A percentile compares a stretch with the other conserved stretches of the same genome.
Evolutionary conservation across 2,797 vertebrate genomes (phyloP).

Genomic region (Dicrostonyx torquatus): DNA sequence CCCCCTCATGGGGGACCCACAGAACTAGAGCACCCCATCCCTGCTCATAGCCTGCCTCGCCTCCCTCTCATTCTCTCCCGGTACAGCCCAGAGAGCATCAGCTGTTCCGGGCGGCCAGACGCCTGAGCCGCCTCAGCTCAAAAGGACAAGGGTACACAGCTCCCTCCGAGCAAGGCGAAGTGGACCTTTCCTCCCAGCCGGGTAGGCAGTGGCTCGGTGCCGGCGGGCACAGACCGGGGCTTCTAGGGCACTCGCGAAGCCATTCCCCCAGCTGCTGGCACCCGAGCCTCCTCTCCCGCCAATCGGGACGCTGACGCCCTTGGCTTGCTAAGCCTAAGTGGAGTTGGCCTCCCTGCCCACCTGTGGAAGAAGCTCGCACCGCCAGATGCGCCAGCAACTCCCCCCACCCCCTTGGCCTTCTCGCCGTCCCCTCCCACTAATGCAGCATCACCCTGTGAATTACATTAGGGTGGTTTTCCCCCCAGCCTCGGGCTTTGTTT

Average conservation of each 20-base stretch:
- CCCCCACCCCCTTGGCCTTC: constrained; percentile 20
- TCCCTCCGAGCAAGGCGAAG: constrained; percentile 47
- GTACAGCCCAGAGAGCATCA: constrained; percentile 26
- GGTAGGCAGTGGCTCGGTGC: neutral
- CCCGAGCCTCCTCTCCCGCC: constrained; percentile 23
- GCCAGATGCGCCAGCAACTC: constrained; percentile 62
- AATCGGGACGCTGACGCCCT: constrained; percentile 29
- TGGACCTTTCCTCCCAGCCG: neutral
- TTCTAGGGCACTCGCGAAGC: constrained; percentile 38
- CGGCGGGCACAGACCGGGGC: neutral
- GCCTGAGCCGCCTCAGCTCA: constrained; percentile 28
- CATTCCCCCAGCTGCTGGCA: constrained; percentile 46
- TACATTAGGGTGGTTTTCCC: constrained; percentile 74
- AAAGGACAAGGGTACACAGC: constrained; percentile 59
- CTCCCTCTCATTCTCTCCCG: neutral
- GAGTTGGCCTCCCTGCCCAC: constrained; percentile 70
- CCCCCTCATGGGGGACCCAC: neutral
- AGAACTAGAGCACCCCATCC: constrained; percentile 8
- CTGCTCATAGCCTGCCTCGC: neutral
- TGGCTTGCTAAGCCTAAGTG: constrained; percentile 4
- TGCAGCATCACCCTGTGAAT: constrained; percentile 76
- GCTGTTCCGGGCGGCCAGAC: constrained; percentile 56
- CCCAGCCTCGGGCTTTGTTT: constrained; percentile 78
- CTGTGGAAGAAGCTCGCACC: constrained; percentile 73
- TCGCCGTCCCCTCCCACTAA: constrained; percentile 75